phyloP scores from a whole-genome alignment of 2,797 vertebrate species.

The Epinephelus awoara region DNA sequence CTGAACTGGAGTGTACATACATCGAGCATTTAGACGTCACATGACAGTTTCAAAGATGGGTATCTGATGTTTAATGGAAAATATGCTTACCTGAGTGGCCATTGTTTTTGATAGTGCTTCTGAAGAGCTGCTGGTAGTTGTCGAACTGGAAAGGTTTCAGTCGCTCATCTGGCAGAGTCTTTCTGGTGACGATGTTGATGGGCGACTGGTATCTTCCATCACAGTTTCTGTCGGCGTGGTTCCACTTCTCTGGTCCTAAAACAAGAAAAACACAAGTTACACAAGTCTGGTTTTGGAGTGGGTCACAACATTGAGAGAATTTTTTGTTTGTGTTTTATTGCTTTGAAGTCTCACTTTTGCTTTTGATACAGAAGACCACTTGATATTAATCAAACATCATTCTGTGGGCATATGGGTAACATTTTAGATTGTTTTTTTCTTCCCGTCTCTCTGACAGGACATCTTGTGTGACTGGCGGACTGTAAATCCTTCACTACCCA shows the following conservation, averaged over 20 bases:
- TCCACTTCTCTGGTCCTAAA: slow-evolving; percentile 88
- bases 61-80: neutral
- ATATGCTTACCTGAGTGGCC: slow-evolving; percentile 88
- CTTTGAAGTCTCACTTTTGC: neutral
- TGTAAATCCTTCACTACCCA: neutral
- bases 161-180: slow-evolving; percentile 61
- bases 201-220: slow-evolving; percentile 86
- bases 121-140: slow-evolving; percentile 84
- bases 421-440: neutral
- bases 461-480: neutral
- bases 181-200: slow-evolving; percentile 89
- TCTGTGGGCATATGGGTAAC: too few relatives aligned
- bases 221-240: slow-evolving; percentile 47
- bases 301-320: neutral
- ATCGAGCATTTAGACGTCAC: slow-evolving; percentile 1
- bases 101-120: slow-evolving; percentile 82
- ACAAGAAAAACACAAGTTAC: slow-evolving; percentile 1
- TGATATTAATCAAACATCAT: neutral
- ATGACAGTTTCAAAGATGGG: neutral
- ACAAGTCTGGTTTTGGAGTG: neutral
- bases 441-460: neutral
- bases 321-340: neutral
- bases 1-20: slow-evolving; percentile 82
- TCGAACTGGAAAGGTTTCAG: slow-evolving; percentile 85
- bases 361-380: neutral